These are phyloP conservation scores for Drosophila neutralis DNA, from an alignment of 2,888 invertebrate genomes.

Conservation along the genomic window DNA sequence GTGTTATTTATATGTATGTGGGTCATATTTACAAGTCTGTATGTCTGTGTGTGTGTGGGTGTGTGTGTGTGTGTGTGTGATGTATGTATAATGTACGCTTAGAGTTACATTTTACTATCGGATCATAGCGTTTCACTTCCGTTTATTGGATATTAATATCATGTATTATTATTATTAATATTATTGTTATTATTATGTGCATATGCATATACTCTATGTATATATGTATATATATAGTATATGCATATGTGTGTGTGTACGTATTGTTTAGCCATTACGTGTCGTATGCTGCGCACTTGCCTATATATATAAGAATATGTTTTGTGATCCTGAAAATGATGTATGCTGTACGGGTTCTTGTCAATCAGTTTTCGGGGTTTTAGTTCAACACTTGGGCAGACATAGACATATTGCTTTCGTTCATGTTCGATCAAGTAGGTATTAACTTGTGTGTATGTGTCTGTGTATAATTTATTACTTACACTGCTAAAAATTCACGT, in stretches of 20 bases:
- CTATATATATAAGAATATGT: constrained; percentile 49
- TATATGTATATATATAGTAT: background rate
- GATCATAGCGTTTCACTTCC: constrained; percentile 40
- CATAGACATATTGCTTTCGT: constrained; percentile 21
- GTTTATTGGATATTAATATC: constrained; percentile 45
- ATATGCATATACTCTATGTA: constrained; percentile 35
- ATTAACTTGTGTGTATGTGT: constrained; percentile 51
- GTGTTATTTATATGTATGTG: constrained; percentile 11
- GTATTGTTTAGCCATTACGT: constrained; percentile 26
- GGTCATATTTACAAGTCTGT: no score
- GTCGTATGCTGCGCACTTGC: constrained; percentile 34
- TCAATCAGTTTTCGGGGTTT: constrained; percentile 37
- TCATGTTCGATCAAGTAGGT: constrained; percentile 14
- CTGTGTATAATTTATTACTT: constrained; percentile 74
- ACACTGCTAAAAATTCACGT: constrained; percentile 78
- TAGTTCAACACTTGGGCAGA: constrained; percentile 25
- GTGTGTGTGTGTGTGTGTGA: constrained; percentile 16
- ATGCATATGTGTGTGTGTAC: background rate
- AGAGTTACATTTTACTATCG: constrained; percentile 58
- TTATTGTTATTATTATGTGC: constrained; percentile 23
- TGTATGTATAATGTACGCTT: constrained; percentile 34
- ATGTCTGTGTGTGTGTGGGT: constrained; percentile 2
- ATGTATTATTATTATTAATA: constrained; percentile 27
- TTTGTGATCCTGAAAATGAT: constrained; percentile 61
- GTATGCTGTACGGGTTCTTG: constrained; percentile 39